A percentile compares a stretch with the other conserved stretches of the same genome.
Evolutionary conservation across 2,888 invertebrate species (phyloP).

Genomic region (Pharmacophagus antenor): DNA sequence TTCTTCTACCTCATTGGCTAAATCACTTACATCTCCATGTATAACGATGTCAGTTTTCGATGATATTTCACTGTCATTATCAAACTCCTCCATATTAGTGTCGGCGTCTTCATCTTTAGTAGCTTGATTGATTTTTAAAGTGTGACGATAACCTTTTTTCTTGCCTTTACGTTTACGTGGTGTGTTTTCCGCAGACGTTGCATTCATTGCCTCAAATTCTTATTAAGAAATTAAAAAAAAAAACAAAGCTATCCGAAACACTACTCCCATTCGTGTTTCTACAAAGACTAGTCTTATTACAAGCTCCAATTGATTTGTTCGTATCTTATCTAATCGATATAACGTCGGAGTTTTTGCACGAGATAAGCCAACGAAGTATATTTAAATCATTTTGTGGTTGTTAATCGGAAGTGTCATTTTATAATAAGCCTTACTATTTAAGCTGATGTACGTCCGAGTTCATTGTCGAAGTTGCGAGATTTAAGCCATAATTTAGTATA

Average conservation of each 20-base stretch:
- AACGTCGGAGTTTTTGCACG: conserved; percentile 12
- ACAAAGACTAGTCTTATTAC: conserved; percentile 16
- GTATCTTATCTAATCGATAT: conserved; percentile 29
- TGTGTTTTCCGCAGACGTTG: conserved; percentile 4
- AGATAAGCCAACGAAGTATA: conserved; percentile 11
- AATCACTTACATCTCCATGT: background rate
- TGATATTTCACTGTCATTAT: conserved; percentile 13
- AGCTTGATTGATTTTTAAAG: conserved; percentile 11
- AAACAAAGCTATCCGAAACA: background rate
- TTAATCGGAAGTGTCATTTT: background rate
- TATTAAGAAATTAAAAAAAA: conserved; percentile 5
- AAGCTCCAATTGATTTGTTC: conserved; percentile 26
- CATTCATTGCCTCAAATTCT: conserved; percentile 9
- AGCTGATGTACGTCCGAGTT: no score
- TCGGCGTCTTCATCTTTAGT: conserved; percentile 8
- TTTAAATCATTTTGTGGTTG: background rate
- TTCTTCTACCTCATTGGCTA: background rate
- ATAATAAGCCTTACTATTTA: no score
- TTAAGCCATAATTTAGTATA: no score
- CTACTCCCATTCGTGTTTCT: conserved; percentile 5
- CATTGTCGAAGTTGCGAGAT: no score
- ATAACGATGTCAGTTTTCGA: background rate
- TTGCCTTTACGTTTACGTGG: conserved; percentile 23
- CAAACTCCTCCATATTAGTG: conserved; percentile 13
- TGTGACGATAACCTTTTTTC: conserved; percentile 13